Conservation (phyloP, 2,888 invertebrate genomes). For the Pandemis cinnamomeana region DNA sequence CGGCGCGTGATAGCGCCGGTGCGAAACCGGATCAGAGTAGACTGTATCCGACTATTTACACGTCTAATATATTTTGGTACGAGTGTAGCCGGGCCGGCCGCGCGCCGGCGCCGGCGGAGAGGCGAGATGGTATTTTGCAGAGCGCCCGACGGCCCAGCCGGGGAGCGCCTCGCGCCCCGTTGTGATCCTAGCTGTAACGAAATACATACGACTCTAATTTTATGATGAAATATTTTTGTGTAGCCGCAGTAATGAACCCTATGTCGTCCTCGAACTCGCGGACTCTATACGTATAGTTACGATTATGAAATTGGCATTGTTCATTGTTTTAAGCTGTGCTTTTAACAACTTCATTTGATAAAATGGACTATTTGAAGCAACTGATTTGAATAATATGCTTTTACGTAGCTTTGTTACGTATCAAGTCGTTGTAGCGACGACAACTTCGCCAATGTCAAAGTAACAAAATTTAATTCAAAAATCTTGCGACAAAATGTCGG, state of each 20-base stretch:
- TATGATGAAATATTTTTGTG: slow-evolving; percentile 38
- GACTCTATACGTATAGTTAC: slow-evolving; percentile 41
- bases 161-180: slow-evolving; percentile 44
- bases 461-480: too few relatives aligned
- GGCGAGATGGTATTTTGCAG: not conserved
- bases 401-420: too few relatives aligned
- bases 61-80: slow-evolving; percentile 46
- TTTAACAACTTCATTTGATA: too few relatives aligned
- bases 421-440: too few relatives aligned
- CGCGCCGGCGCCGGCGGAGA: not conserved
- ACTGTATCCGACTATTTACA: slow-evolving; percentile 31
- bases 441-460: too few relatives aligned
- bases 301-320: slow-evolving; percentile 23
- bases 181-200: slow-evolving; percentile 54
- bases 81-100: slow-evolving; percentile 34
- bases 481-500: too few relatives aligned
- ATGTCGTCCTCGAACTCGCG: slow-evolving; percentile 13
- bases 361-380: too few relatives aligned
- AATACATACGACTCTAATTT: slow-evolving; percentile 45
- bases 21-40: not conserved
- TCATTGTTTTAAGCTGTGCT: too few relatives aligned
- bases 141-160: slow-evolving; percentile 1
- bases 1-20: not conserved
- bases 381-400: too few relatives aligned
- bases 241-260: slow-evolving; percentile 29